Base-by-base conservation (phyloP, 2,797 vertebrate species). In the Cercopithecus neglectus region DNA sequence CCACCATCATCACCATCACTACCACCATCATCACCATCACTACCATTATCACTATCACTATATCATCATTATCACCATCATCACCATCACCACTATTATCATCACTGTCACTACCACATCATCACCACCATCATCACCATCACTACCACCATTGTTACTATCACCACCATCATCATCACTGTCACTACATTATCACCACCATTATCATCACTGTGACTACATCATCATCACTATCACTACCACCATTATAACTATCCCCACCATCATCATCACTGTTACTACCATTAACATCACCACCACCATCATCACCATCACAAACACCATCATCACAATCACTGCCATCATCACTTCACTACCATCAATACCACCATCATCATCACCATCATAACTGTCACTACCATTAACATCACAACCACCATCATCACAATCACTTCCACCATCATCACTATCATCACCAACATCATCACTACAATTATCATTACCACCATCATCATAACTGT, bases 331-430 rank as follows among this genome's bases (percentile, higher is more conserved):
- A 1, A 50, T 3, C 33, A 30, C 39, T 39, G 4, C 0, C 22
- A 64, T 0, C 9, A 22, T 2, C 17, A 74, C 4, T 5, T 3
- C 24, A 30, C 2, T 0, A 21, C 2, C 10, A 33, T 0, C 9
- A 36, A 28, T 50, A 67, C 4, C 0, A 39, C 3, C 9, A 67
- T 8, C 14, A 5, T 0, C 26, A 13, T 2, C 33, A 16, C 10
- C 14, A 5, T 0, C 26, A 13, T 5, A 10, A 16, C 16, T 44
- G 41, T 44, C 0, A 44, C 3, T 16, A 21, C 7, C 21, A n/a
- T 8, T 7, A 81, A 0, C 22, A 67, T 8, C 9, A 12, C 0
- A 26, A 21, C 5, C 55, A 53, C 1, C 26, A 76, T 4, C 22
- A 39, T 5, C 24, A 16, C 10, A 16, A 50, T 19, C 33, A 61